Base-by-base conservation (phyloP, 2,797 vertebrate species). In the Buphagus erythrorhynchus region DNA sequence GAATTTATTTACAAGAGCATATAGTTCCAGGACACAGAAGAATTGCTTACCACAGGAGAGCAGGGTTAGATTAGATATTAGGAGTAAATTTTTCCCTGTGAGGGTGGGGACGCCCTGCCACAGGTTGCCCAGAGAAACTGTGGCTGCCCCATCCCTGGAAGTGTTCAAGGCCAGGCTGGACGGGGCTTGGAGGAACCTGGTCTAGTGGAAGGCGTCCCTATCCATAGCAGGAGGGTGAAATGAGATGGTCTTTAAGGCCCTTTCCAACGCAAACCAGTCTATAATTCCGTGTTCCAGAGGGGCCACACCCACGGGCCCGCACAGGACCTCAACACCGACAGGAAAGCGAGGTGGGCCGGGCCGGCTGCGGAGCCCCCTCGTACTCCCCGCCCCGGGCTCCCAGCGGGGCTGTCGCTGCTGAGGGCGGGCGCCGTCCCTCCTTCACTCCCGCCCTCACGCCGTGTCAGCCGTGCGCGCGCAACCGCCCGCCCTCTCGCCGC, bases 211-310 rank as follows among this genome's bases (percentile, higher is more conserved):
- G 9, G 4, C 16, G 40, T 29, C 58, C 17, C 5, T 43, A 22
- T 4, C n/a, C 36, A 5, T 0, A 22, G 49, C 66, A 38, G 16
- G n/a, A 45, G 4, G 6, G 3, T 14, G 59, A 6, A 20, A 51
- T 0, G 19, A n/a, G 28, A 42, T 3, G 36, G 4, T 35, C 13
- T 28, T 48, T 24, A 16, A n/a, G 6, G n/a, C 13, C 13, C n/a
- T 22, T 57, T 57, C 58, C 43, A 43, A 11, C 10, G 10, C 36
- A 11, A 57, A 16, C 26, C 51, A 13, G 5, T 11, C 43, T 16
- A 1, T 0, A 28, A n/a, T 11, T 35, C 45, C 5, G 22, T 31
- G 29, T 22, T 33, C 48, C 25, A 15, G 40, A 62, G 19, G 7
- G 5, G 46, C 24, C 14, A 48, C 46, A 26, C 25, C 46, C 46